Evolutionary conservation across 1,140 invertebrate species (phyloP).

Genomic region (Neodiprion pinetum): DNA sequence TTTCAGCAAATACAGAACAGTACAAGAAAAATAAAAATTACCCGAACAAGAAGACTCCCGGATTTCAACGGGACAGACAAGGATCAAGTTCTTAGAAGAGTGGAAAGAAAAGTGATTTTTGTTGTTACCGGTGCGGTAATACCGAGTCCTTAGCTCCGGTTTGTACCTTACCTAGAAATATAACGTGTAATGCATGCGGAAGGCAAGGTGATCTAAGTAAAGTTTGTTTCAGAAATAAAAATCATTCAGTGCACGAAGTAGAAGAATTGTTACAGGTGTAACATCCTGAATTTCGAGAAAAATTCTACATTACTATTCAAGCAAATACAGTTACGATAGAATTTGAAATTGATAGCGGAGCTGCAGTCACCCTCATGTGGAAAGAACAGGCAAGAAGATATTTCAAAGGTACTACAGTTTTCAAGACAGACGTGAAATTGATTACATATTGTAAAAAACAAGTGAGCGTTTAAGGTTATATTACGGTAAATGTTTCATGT

Average conservation of each 20-base stretch:
- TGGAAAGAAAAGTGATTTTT: background rate
- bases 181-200: background rate
- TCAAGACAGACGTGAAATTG: constrained; percentile 12
- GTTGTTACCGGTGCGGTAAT: background rate
- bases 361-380: constrained; percentile 27
- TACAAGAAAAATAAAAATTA: constrained; percentile 7
- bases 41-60: background rate
- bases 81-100: constrained; percentile 2
- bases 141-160: background rate
- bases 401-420: constrained; percentile 9
- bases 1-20: background rate
- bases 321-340: constrained; percentile 18
- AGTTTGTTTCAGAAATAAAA: background rate
- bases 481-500: constrained; percentile 18
- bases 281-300: constrained; percentile 16
- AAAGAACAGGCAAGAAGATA: constrained; percentile 16
- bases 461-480: constrained; percentile 21
- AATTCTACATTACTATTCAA: constrained; percentile 22
- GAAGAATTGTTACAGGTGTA: background rate
- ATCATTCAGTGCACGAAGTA: background rate
- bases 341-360: constrained; percentile 32
- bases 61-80: constrained; percentile 12
- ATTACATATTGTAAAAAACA: constrained; percentile 20
- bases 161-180: background rate
- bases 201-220: background rate